These are phyloP conservation scores for Machimus rusticus DNA, from an alignment of 2,888 invertebrate species.

Conservation along the genomic window DNA sequence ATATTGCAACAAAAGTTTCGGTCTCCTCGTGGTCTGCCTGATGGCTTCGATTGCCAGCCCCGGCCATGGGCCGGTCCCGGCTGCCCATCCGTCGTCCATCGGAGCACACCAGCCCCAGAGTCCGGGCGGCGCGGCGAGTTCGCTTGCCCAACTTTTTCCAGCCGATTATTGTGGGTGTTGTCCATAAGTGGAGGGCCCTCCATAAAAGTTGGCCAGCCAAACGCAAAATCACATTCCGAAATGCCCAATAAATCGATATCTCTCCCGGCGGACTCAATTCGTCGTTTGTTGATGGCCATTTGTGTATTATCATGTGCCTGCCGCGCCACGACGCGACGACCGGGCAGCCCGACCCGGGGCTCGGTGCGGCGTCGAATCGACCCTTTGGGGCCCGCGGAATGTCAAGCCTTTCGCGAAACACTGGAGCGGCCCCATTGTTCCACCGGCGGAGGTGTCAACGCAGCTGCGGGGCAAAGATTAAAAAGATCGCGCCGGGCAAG, in stretches of 20 bases:
- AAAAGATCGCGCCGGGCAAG: neutral
- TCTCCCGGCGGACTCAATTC: slow-evolving; percentile 32
- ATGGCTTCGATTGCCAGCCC: slow-evolving; percentile 23
- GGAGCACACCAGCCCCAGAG: neutral
- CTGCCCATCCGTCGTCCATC: neutral
- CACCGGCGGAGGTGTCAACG: neutral
- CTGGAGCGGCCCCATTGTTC: neutral
- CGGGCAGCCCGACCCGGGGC: neutral
- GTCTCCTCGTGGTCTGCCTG: slow-evolving; percentile 15
- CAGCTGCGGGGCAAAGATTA: neutral
- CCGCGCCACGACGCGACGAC: neutral
- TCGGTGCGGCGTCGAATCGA: neutral
- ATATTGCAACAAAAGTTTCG: slow-evolving; percentile 4
- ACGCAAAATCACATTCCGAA: slow-evolving; percentile 28
- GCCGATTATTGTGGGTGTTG: slow-evolving; percentile 42
- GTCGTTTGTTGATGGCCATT: slow-evolving; percentile 37
- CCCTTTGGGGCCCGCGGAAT: neutral
- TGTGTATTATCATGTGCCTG: neutral
- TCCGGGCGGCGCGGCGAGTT: neutral
- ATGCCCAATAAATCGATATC: slow-evolving; percentile 35
- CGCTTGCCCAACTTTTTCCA: slow-evolving; percentile 41
- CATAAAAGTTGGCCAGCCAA: slow-evolving; percentile 22
- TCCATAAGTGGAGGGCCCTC: slow-evolving; percentile 39
- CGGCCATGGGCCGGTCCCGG: neutral
- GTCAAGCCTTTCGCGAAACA: neutral